phyloP scores from a whole-genome alignment of 2,113 vertebrate species.

The Loxodonta africana region DNA sequence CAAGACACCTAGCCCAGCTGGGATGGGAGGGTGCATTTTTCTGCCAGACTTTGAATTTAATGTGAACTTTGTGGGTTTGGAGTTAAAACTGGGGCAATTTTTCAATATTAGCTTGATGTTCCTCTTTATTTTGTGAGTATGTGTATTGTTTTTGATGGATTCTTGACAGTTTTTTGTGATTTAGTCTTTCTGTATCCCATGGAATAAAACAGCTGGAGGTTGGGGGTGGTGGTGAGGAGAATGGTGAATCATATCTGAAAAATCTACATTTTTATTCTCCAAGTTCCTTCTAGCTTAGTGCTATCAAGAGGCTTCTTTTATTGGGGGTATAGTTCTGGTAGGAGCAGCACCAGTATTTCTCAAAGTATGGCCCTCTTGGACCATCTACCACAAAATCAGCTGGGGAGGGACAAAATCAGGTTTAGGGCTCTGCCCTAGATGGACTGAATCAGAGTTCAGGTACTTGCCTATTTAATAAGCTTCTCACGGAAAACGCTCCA shows the following conservation, averaged over 20 bases:
- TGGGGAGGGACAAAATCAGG: not conserved
- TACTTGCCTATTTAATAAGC: not conserved
- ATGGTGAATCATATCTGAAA: conserved; percentile 41
- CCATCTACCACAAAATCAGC: not conserved
- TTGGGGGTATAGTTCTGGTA: not conserved
- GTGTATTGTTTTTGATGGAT: not conserved
- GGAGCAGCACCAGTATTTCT: conserved; percentile 3
- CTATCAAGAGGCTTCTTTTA: not conserved
- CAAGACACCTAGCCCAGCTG: conserved; percentile 1
- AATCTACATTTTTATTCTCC: conserved; percentile 51
- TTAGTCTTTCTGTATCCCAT: not conserved
- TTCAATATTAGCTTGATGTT: conserved; percentile 25
- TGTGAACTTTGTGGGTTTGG: conserved; percentile 59
- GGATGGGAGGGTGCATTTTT: conserved; percentile 47
- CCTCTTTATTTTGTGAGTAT: not conserved
- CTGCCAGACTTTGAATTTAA: conserved; percentile 33
- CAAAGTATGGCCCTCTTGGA: not conserved
- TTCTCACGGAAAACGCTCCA: not conserved
- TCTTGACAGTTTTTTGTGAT: not conserved
- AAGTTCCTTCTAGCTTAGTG: conserved; percentile 19
- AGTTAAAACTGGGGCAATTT: not conserved
- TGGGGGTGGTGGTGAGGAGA: not conserved
- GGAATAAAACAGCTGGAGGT: conserved; percentile 6
- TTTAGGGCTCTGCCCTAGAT: not conserved
- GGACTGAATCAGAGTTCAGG: not conserved